Evolutionary conservation across 2,888 invertebrate genomes (phyloP), one percentile per base, ranked within the genome.

Genomic region (Drosophila anomalata): DNA sequence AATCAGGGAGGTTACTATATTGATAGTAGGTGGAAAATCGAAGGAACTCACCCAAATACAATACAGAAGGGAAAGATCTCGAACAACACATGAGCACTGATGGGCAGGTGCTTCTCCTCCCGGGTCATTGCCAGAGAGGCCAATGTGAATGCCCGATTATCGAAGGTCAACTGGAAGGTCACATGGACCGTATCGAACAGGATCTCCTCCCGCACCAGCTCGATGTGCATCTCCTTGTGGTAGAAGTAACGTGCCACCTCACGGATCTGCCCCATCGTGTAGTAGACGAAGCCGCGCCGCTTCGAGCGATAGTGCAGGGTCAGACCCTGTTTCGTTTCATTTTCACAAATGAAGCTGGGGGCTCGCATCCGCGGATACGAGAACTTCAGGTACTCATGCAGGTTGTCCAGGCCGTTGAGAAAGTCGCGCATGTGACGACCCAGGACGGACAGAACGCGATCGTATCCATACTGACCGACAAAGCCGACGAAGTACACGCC

Each of bases 51-150:
- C 96, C 97, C 97, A 92, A 99, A 99, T 44, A 98, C 98, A 78
- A 99, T 96, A 92, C 98, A 98, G 93, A 99, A 99, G 1, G 99
- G 99, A 91, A 99, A 99, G 89, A 99, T 97, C 91, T 99, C 98
- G 88, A 99, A 98, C 48, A 99, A 93, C 26, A 98, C 96, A 9
- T 96, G 95, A 0, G 97, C 97, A 89, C 96, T 96, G 78, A 97
- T 96, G 7, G 97, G 97, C 78, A 97, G 92, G 91, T 96, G 96
- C 90, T 96, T 96, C 90, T 97, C 97, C 88, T 97, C 97, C 33
- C 97, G 93, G 1, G 96, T 96, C 95, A 97, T 96, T 26, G 96
- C 95, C 79, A 96, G 92, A 0, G 96, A 96, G 3, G 97, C 96
- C 54, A 96, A 93, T 0, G 96, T 96, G 90, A 96, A 97, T 1